Conservation (phyloP, 2,113 vertebrate species). For the Sus scrofa region DNA sequence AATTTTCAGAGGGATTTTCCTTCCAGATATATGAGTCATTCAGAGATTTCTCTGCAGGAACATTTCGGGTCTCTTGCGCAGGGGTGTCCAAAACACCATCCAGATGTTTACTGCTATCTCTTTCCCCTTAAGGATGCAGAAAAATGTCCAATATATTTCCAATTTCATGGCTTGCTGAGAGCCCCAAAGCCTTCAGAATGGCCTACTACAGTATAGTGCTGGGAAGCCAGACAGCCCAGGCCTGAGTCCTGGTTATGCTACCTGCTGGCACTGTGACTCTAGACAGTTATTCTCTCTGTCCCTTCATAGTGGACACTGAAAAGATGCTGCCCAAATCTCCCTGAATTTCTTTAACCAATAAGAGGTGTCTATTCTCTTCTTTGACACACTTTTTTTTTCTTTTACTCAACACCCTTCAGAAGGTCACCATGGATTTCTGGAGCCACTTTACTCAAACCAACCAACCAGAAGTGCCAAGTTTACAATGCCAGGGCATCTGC, state of each 20-base stretch:
- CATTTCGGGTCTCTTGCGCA: neutral
- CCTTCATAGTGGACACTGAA: neutral
- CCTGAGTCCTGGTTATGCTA: neutral
- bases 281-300: neutral
- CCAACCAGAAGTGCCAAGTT: neutral
- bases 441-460: neutral
- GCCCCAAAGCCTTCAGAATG: neutral
- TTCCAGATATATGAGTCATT: neutral
- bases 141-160: neutral
- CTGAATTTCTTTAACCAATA: neutral
- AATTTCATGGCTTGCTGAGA: neutral
- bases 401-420: neutral
- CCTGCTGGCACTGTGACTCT: too few species aligned
- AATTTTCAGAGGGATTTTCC: neutral
- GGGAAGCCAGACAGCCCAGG: neutral
- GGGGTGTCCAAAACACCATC: neutral
- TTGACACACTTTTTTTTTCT: neutral
- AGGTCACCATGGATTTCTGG: neutral
- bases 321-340: neutral
- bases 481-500: fast-evolving
- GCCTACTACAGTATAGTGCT: fast-evolving
- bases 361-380: fast-evolving
- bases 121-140: neutral
- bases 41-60: neutral
- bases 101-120: neutral